Percentiles rank a stretch among this genome's conserved stretches.
Evolutionary conservation across 2,113 vertebrate genomes (phyloP).

Genomic region (Antechinus flavipes): DNA sequence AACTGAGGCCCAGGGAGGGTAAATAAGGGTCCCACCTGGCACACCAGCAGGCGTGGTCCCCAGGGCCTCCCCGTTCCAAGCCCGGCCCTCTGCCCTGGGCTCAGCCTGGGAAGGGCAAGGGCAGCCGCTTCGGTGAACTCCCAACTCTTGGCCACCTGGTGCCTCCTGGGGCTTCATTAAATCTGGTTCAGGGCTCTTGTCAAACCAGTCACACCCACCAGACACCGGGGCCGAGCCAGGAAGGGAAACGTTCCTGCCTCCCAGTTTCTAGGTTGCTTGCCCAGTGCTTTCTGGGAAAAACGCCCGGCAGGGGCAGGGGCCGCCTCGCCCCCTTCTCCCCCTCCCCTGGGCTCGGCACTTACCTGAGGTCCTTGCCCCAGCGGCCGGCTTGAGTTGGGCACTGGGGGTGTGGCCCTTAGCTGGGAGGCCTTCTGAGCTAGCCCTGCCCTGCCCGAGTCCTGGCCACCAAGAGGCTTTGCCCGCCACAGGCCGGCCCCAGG

Average conservation of each 20-base stretch:
- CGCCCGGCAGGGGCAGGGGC: no score
- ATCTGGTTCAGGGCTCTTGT: conserved; percentile 38
- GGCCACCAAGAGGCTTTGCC: background rate
- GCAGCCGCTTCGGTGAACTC: background rate
- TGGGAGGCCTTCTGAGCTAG: no score
- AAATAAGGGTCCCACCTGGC: background rate
- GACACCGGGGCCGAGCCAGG: background rate
- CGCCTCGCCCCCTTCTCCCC: background rate
- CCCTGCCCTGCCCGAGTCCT: no score
- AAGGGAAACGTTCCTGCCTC: background rate
- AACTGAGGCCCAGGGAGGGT: background rate
- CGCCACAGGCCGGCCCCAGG: no score
- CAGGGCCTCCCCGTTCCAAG: background rate
- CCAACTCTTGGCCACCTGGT: conserved; percentile 26
- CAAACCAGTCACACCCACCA: conserved; percentile 15
- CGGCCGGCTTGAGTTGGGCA: background rate
- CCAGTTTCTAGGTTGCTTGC: background rate
- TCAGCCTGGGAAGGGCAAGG: background rate
- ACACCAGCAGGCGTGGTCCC: rapidly evolving
- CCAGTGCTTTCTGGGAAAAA: background rate
- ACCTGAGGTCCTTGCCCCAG: background rate
- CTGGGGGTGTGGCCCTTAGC: background rate
- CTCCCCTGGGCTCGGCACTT: background rate
- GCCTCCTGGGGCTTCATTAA: conserved; percentile 39
- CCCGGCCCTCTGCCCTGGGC: background rate